Conservation (phyloP, 2,797 vertebrate genomes). For the Adrianichthys oophorus region DNA sequence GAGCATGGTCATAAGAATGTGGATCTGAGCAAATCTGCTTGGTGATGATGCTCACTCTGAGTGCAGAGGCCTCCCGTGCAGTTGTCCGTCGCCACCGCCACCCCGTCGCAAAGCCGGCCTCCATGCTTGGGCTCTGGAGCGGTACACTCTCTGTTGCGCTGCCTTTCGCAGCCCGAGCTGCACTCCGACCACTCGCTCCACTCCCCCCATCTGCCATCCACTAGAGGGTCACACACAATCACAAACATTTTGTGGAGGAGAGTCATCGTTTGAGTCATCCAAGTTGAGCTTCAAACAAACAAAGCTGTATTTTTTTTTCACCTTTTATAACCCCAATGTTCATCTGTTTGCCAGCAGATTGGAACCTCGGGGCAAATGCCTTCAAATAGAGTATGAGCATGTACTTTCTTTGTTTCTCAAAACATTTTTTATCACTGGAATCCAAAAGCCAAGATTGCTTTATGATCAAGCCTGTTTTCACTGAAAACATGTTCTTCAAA, state of each 20-base stretch:
- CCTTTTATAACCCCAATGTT: too few species aligned
- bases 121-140: conserved; percentile 88
- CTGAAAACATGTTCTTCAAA: too few species aligned
- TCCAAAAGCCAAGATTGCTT: too few species aligned
- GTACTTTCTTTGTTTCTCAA: too few species aligned
- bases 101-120: conserved; percentile 88
- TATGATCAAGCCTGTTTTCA: too few species aligned
- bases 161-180: conserved; percentile 83
- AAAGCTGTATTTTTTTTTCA: too few species aligned
- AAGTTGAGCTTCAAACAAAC: too few species aligned
- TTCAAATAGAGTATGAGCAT: too few species aligned
- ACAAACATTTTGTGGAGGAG: not conserved
- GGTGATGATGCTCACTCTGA: conserved; percentile 79
- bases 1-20: conserved; percentile 50
- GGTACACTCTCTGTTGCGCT: conserved; percentile 85
- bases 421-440: too few species aligned
- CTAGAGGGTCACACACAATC: conserved; percentile 32
- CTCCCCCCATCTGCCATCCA: conserved; percentile 69
- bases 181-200: conserved; percentile 90
- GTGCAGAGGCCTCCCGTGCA: conserved; percentile 95
- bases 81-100: conserved; percentile 86
- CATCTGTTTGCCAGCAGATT: too few species aligned
- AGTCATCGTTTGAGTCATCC: too few species aligned
- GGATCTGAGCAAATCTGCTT: conserved; percentile 29
- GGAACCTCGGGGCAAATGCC: too few species aligned